phyloP scores from a whole-genome alignment of 2,888 invertebrate genomes.

The Himalopsyche kuldschensis region DNA sequence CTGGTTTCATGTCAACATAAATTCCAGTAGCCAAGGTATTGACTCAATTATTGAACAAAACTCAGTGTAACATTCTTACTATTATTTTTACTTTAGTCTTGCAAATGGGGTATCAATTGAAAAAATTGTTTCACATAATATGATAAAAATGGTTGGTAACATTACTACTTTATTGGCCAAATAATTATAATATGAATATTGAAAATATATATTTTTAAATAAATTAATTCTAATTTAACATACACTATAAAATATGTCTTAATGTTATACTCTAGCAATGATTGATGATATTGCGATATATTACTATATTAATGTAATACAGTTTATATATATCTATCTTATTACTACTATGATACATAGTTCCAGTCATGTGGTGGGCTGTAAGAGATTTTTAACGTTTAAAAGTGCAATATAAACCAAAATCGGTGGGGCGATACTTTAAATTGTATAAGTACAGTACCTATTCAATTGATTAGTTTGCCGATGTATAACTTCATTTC shows the following conservation, averaged over 20 bases:
- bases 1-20: no score
- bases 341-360: neutral
- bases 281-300: neutral
- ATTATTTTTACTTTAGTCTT: no score
- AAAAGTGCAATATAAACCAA: no score
- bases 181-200: neutral
- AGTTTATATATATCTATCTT: neutral
- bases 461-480: no score
- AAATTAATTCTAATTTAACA: neutral
- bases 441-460: no score
- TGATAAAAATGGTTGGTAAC: neutral
- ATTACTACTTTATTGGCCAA: neutral
- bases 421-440: no score
- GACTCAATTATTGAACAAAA: no score
- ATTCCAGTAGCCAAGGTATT: no score
- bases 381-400: neutral
- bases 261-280: neutral
- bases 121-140: no score
- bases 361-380: neutral
- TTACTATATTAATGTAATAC: conserved; percentile 3
- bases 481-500: no score
- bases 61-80: no score
- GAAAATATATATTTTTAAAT: neutral
- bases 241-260: neutral
- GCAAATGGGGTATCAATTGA: no score